phyloP scores from a whole-genome alignment of 2,888 invertebrate genomes.

The Poecilus cupreus region DNA sequence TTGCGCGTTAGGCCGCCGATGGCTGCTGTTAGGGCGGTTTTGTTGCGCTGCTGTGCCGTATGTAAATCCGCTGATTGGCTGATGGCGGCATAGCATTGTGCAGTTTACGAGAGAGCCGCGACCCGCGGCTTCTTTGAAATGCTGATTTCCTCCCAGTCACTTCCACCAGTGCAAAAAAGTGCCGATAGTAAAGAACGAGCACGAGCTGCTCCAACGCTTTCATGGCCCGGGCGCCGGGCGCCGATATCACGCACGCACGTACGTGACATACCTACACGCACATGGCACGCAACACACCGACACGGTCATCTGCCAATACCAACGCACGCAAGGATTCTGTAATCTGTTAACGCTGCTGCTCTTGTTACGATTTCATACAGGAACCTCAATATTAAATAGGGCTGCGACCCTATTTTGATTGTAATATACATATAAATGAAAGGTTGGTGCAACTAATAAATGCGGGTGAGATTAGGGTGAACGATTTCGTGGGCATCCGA shows the following conservation, averaged over 20 bases:
- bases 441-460: too few relatives aligned
- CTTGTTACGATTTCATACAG: too few relatives aligned
- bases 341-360: slow-evolving; percentile 2
- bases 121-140: slow-evolving; percentile 53
- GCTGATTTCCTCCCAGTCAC: slow-evolving; percentile 48
- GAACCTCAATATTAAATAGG: too few relatives aligned
- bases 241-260: background rate
- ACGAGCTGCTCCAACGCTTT: background rate
- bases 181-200: slow-evolving; percentile 26
- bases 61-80: slow-evolving; percentile 56
- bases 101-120: slow-evolving; percentile 46
- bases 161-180: slow-evolving; percentile 30
- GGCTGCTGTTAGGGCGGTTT: slow-evolving; percentile 1
- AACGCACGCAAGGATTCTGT: background rate
- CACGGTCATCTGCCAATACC: background rate
- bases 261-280: slow-evolving; percentile 17
- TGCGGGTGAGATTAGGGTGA: too few relatives aligned
- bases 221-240: background rate
- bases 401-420: too few relatives aligned
- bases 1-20: background rate
- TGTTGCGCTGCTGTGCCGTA: slow-evolving; percentile 21
- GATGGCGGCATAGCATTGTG: slow-evolving; percentile 53
- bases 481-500: too few relatives aligned
- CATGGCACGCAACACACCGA: background rate
- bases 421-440: too few relatives aligned